Base-by-base conservation (phyloP, 2,888 invertebrate genomes). In the Drosophila hawaiiensis region DNA sequence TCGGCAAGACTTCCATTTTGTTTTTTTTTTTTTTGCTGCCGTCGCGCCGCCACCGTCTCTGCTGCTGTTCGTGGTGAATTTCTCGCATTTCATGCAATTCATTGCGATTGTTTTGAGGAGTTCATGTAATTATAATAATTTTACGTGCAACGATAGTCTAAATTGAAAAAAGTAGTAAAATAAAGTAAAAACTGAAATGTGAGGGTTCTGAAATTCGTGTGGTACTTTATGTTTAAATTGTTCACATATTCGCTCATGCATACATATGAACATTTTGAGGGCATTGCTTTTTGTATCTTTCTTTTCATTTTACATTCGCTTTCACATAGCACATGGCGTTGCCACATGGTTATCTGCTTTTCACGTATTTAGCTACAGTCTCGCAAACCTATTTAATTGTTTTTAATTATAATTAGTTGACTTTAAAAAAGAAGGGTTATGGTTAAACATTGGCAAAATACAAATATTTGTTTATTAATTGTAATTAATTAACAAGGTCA, bases 1-100 rank as follows among this genome's bases (percentile, higher is more conserved):
- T 86, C 90, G 80, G 41, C 73, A 63, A 66, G 90, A 76, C 85
- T 88, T 91, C 92, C 92, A 92, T 92, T 92, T 92, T 92, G 92
- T 92, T 91, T 92, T 91, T 75, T 61, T 63, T 92, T 91, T 92
- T 64, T 58, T 61, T 73, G 70, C 64, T 68, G 59, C 63, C 77
- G 84, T 72, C 64, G 66, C 54, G 71, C 70, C 52, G 72, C 79
- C 58, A 70, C 59, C 58, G 52, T 39, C 52, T 77, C 60, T 43
- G 22, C 58, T 58, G 72, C 59, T 64, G 61, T 50, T 78, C 68
- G 86, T 87, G 91, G 87, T 87, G 91, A 89, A 84, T 91, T 87
- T 86, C 89, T 78, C 83, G 60, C 68, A 78, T 58, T 78, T 85
- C 73, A 63, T 74, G 77, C 80, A 82, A 80, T 76, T 90, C 73